Evolutionary conservation across 2,797 vertebrate species (phyloP).

Genomic region (Chiloscyllium punctatum): DNA sequence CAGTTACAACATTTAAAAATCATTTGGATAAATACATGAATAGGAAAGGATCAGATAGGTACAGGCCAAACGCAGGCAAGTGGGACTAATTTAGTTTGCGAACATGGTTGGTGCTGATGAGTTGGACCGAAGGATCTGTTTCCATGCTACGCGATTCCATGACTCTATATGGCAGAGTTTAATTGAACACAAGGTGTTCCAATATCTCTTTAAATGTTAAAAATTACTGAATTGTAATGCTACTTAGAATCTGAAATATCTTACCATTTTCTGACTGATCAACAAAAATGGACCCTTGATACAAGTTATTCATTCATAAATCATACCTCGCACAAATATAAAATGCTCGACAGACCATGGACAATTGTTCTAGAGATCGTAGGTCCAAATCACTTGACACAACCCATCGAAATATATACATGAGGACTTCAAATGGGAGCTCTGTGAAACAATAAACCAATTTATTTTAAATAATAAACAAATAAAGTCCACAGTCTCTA

Average conservation of each 20-base stretch:
- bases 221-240: no score
- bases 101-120: no score
- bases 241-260: not conserved
- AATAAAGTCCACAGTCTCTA: not conserved
- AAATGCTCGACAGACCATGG: constrained; percentile 91
- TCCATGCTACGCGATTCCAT: no score
- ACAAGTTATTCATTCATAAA: not conserved
- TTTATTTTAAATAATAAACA: not conserved
- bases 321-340: constrained; percentile 92
- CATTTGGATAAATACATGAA: no score
- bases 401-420: constrained; percentile 98
- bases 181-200: no score
- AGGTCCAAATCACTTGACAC: constrained; percentile 94
- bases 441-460: constrained; percentile 55
- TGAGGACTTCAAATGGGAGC: constrained; percentile 85
- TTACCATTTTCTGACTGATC: not conserved
- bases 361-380: constrained; percentile 86
- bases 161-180: no score
- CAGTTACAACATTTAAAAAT: no score
- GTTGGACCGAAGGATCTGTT: no score
- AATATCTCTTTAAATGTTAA: no score
- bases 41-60: no score
- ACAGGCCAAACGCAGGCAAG: no score
- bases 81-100: no score
- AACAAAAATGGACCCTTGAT: not conserved